These are phyloP conservation scores for Periophthalmus modestus DNA, from an alignment of 2,113 vertebrate genomes.

Conservation along the genomic window DNA sequence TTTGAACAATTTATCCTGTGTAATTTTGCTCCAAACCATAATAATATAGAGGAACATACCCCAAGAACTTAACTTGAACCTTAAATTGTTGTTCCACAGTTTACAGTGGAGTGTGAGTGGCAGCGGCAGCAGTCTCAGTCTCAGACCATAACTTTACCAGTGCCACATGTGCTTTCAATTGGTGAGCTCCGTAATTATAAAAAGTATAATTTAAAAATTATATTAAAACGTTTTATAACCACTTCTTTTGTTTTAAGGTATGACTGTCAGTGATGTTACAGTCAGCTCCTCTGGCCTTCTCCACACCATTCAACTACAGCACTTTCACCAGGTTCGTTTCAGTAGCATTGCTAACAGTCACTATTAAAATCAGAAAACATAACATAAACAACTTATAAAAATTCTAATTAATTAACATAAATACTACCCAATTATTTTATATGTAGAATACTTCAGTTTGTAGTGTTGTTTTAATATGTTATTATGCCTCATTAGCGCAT, in stretches of 20 bases:
- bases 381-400: no score
- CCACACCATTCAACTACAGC: constrained; percentile 84
- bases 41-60: no score
- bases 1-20: background rate
- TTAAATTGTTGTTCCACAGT: constrained; percentile 71
- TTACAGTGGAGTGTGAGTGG: constrained; percentile 92
- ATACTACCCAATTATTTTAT: no score
- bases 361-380: no score
- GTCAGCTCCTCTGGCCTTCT: constrained; percentile 85
- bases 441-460: no score
- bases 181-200: constrained; percentile 76
- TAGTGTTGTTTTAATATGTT: no score
- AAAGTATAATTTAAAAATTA: fast-evolving
- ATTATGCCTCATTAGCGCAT: no score
- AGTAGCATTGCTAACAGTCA: no score
- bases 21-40: background rate
- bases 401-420: no score
- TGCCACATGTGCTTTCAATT: constrained; percentile 88
- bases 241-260: constrained; percentile 74
- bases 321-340: constrained; percentile 85
- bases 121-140: constrained; percentile 82
- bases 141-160: constrained; percentile 71
- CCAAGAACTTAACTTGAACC: background rate
- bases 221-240: background rate
- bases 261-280: constrained; percentile 81